A percentile compares a stretch with the other conserved stretches of the same genome.
Evolutionary conservation across 2,797 vertebrate genomes (phyloP).

Genomic region (Coregonus suidteri): DNA sequence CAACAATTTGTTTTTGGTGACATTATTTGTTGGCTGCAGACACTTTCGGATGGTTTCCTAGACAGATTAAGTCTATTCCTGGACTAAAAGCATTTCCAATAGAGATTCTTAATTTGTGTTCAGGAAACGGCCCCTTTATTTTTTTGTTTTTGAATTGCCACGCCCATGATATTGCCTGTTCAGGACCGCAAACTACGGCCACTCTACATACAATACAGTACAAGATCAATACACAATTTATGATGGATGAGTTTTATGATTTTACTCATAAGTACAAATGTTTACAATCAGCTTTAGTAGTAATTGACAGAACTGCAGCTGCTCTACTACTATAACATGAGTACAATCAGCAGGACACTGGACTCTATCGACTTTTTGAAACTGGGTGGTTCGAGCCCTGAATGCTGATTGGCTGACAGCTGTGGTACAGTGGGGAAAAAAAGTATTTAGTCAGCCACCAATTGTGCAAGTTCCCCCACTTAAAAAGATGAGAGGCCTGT

Average conservation of each 20-base stretch:
- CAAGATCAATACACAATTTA: not conserved
- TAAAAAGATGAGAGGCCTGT: too few species aligned
- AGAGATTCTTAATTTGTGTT: not conserved
- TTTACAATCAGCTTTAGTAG: not conserved
- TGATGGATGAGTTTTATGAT: not conserved
- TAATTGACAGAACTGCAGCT: not conserved
- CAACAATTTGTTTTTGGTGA: conserved; percentile 17
- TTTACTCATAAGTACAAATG: not conserved
- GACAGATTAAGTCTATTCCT: not conserved
- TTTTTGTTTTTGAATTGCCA: not conserved
- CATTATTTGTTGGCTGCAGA: conserved; percentile 9
- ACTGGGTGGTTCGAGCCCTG: too few species aligned
- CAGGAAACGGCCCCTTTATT: not conserved
- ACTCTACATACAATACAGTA: not conserved
- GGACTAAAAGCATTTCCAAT: not conserved
- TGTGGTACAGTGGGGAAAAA: too few species aligned
- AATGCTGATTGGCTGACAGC: too few species aligned
- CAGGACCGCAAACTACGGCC: not conserved
- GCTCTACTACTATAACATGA: not conserved
- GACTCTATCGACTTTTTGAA: not conserved
- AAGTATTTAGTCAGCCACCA: too few species aligned
- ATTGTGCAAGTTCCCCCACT: too few species aligned
- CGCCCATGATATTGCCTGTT: not conserved
- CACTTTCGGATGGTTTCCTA: not conserved
- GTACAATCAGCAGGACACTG: too few species aligned